phyloP scores from a whole-genome alignment of 2,113 vertebrate species.

The Myodes glareolus region DNA sequence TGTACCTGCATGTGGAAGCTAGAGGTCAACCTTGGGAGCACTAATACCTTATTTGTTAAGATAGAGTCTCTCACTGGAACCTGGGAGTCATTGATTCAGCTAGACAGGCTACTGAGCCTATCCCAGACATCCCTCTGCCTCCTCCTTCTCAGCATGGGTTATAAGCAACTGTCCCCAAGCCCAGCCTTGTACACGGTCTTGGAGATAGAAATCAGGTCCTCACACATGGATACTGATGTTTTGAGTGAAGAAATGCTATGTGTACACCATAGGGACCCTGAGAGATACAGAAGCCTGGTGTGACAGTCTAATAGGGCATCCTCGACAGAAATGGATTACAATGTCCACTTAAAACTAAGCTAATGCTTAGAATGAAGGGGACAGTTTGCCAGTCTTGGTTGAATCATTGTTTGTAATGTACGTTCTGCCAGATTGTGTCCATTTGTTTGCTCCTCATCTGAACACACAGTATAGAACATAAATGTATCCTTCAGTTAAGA shows the following conservation, averaged over 20 bases:
- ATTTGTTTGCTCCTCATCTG: neutral
- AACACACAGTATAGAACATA: neutral
- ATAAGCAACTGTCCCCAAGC: neutral
- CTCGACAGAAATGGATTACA: neutral
- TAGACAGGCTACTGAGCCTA: neutral
- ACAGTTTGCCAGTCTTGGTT: neutral
- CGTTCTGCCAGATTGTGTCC: neutral
- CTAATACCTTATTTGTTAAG: neutral
- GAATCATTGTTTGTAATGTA: neutral
- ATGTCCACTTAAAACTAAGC: neutral
- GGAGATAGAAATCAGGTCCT: neutral
- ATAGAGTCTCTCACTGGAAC: neutral
- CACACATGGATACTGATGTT: neutral
- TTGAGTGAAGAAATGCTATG: neutral
- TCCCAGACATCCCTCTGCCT: too few relatives aligned
- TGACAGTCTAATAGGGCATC: neutral
- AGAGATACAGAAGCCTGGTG: neutral
- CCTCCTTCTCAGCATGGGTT: neutral
- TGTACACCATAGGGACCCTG: accelerated
- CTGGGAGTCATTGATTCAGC: neutral
- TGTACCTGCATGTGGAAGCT: neutral
- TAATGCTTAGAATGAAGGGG: neutral
- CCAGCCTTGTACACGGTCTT: neutral
- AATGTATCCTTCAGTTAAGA: neutral
- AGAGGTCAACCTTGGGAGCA: neutral